Evolutionary conservation across 2,797 vertebrate species (phyloP), one percentile per base, ranked within the genome.

Genomic region (Gambelia wislizenii): DNA sequence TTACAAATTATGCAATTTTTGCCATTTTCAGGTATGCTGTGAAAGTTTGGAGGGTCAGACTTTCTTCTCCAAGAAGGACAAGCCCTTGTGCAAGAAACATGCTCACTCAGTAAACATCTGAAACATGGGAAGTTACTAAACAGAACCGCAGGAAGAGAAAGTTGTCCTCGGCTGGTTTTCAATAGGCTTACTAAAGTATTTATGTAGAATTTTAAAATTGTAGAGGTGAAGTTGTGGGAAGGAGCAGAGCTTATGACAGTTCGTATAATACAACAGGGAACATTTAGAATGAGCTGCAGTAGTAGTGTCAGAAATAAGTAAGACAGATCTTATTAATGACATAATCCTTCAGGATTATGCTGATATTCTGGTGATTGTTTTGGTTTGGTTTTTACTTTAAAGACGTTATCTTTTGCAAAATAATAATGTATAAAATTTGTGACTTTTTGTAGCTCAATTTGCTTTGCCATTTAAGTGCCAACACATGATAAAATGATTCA

Each of bases 51-150:
- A 99, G 95, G 98, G 99, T 74, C 99, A 99, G 94, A 94, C 98
- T 0, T 99, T 99, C 97, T 99, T 99, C 97, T 99, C 98, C 94
- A 99, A 99, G 96, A 99, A 99, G 93, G 98, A 99, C 96, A 99
- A 99, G 93, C 98, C 98, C 1, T 95, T 99, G 91, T 99, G 99
- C 98, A 99, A 99, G 98, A 99, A 99, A 93, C 99, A 99, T 0
- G 98, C 99, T 89, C 98, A 99, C 95, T 97, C 97, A 36, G 92
- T 99, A 94, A 98, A 99, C 96, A 96, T 99, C 96, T 99, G 96
- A 99, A 93, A 25, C 3, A 59, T 59, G 8, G 49, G 49, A 10
- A 49, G 49, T 49, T 7, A 8, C 87, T 25, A 67, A 75, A 44
- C 33, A 36, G 3, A 56, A 39, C n/a, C 81, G 80, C 56, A 91